Evolutionary conservation across 2,888 invertebrate species (phyloP).

Genomic region (Didymodactylos carnosus): DNA sequence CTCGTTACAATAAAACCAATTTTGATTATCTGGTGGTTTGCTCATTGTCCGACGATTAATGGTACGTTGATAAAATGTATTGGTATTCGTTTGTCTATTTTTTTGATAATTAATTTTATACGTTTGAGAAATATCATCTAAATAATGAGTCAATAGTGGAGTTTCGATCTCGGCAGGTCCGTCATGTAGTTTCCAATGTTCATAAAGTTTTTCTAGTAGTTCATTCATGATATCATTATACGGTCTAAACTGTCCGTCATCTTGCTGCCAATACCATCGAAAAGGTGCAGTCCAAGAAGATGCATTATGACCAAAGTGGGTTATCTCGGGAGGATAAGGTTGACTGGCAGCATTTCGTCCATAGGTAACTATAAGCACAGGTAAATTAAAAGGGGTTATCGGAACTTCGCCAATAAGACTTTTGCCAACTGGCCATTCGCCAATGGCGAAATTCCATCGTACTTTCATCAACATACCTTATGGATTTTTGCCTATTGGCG

Average conservation of each 20-base stretch:
- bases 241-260: background rate
- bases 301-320: too few species aligned
- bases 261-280: background rate
- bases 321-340: background rate
- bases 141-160: background rate
- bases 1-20: background rate
- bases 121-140: background rate
- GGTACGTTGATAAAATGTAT: background rate
- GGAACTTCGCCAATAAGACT: too few species aligned
- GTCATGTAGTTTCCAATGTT: background rate
- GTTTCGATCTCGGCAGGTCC: background rate
- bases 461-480: too few species aligned
- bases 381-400: conserved; percentile 2
- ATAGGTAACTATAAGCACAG: background rate
- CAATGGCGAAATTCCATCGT: too few species aligned
- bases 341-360: background rate
- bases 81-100: background rate
- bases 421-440: too few species aligned
- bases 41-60: background rate
- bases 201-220: background rate
- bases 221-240: background rate
- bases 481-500: too few species aligned
- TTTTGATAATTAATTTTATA: background rate
- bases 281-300: background rate
- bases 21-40: background rate